These are phyloP conservation scores for Parthenolecanium corni DNA, from an alignment of 2,888 invertebrate species.

Conservation along the genomic window DNA sequence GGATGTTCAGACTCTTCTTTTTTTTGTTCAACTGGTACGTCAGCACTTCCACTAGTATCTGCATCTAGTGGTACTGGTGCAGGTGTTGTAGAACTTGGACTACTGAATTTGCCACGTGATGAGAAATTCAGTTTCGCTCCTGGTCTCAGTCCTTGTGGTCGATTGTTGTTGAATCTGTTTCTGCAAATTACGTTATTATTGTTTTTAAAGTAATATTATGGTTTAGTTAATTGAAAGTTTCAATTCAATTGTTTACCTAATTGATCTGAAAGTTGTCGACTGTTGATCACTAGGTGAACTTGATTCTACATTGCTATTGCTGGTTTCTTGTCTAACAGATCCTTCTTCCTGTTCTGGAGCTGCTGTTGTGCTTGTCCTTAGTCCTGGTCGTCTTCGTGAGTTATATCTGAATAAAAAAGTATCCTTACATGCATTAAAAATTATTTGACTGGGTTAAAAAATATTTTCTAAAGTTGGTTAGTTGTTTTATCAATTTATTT, in stretches of 20 bases:
- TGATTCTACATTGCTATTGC: slow-evolving; percentile 40
- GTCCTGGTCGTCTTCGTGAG: slow-evolving; percentile 4
- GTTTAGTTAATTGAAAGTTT: not conserved
- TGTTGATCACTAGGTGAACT: slow-evolving; percentile 34
- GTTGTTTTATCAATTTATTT: no score
- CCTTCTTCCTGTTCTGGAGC: slow-evolving; percentile 4
- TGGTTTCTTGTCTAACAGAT: slow-evolving; percentile 1
- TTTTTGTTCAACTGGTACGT: slow-evolving; percentile 24
- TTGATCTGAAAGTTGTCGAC: slow-evolving; percentile 26
- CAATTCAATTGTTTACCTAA: not conserved
- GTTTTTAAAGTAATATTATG: not conserved
- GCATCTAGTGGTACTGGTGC: not conserved
- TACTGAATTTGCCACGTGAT: slow-evolving; percentile 30
- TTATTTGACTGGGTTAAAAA: no score
- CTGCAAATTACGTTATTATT: slow-evolving; percentile 10
- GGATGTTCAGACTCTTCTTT: slow-evolving; percentile 11
- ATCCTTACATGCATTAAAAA: no score
- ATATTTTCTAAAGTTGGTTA: no score
- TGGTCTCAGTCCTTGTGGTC: slow-evolving; percentile 48
- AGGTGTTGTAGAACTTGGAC: slow-evolving; percentile 27
- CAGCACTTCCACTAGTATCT: slow-evolving; percentile 22
- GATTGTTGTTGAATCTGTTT: slow-evolving; percentile 3
- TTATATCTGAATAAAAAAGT: not conserved
- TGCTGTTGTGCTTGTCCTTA: not conserved
- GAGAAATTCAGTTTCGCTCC: slow-evolving; percentile 52